phyloP scores from a whole-genome alignment of 92 coral and sea anemone genomes.

The Epizoanthus illoricatus region DNA sequence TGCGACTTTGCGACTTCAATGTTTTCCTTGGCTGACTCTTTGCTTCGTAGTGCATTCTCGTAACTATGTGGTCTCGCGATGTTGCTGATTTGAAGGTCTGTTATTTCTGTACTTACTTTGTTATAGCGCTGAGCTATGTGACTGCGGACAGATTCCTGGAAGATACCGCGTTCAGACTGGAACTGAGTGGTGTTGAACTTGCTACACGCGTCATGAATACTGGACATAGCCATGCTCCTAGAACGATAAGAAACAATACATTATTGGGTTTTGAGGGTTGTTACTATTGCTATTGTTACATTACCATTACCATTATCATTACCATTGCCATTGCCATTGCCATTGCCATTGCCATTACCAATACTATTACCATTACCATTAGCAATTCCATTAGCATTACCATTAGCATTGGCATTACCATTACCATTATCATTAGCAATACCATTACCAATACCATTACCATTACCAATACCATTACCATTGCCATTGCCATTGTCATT shows the following conservation, averaged over 20 bases:
- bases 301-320: too few relatives aligned
- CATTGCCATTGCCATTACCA: too few relatives aligned
- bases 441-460: too few relatives aligned
- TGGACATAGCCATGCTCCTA: constrained; percentile 62
- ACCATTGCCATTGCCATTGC: too few relatives aligned
- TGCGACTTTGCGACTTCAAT: constrained; percentile 48
- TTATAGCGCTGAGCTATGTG: constrained; percentile 42
- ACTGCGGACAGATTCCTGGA: constrained; percentile 63
- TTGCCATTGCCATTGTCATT: too few relatives aligned
- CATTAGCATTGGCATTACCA: too few relatives aligned
- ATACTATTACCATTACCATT: too few relatives aligned
- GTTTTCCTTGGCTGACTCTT: constrained; percentile 53
- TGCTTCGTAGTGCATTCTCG: constrained; percentile 41
- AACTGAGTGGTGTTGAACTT: constrained; percentile 85
- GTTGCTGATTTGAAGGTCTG: constrained; percentile 54
- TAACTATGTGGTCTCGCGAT: constrained; percentile 36
- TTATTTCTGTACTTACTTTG: constrained; percentile 48
- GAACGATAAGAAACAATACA: neutral
- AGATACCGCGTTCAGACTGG: constrained; percentile 69
- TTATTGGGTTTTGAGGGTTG: too few relatives aligned
- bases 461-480: too few relatives aligned
- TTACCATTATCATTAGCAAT: too few relatives aligned
- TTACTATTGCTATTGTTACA: too few relatives aligned
- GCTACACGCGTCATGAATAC: constrained; percentile 82
- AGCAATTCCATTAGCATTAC: too few relatives aligned